These are phyloP conservation scores for Grapholita molesta DNA, from an alignment of 1,140 invertebrate species.

Conservation along the genomic window DNA sequence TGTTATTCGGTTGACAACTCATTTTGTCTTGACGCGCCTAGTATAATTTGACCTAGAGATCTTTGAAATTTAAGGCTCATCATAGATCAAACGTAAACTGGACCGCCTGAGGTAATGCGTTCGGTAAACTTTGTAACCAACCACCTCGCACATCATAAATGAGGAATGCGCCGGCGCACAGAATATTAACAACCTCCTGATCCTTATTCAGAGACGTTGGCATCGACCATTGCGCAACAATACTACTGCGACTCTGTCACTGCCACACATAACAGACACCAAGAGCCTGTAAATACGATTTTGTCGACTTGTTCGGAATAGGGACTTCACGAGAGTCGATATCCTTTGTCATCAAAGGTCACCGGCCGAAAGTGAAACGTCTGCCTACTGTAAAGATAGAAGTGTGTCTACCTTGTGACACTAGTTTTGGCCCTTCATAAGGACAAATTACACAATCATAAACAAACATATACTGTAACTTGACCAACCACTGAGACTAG, in stretches of 20 bases:
- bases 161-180: background rate
- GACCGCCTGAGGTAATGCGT: background rate
- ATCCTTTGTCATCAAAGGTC: constrained; percentile 46
- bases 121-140: background rate
- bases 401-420: too few species aligned
- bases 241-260: background rate
- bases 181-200: background rate
- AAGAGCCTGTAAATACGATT: background rate
- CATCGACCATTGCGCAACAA: background rate
- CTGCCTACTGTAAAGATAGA: background rate
- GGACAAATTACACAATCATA: too few species aligned
- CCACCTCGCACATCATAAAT: background rate
- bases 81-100: background rate
- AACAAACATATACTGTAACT: too few species aligned
- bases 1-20: background rate
- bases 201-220: constrained; percentile 5
- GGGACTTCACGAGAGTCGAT: constrained; percentile 43
- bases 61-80: background rate
- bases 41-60: background rate
- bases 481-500: too few species aligned
- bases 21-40: background rate
- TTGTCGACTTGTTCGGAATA: constrained; percentile 28
- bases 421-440: background rate
- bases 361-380: constrained; percentile 54
- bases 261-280: background rate